Percentiles rank a stretch among this genome's conserved stretches.
Evolutionary conservation across 2,113 vertebrate species (phyloP).

Genomic region (Paratilapia polleni): DNA sequence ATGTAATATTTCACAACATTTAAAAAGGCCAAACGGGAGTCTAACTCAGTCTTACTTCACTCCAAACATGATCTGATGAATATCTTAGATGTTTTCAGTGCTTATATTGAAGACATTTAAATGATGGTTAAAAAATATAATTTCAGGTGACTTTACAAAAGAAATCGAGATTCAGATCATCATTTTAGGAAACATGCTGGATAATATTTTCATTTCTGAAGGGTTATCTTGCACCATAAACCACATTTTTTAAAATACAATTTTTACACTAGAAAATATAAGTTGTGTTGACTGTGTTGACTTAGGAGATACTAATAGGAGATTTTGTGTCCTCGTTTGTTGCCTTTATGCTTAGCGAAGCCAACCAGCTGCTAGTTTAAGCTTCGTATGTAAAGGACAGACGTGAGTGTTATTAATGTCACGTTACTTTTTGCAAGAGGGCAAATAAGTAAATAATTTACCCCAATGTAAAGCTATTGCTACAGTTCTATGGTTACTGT

Average conservation of each 20-base stretch:
- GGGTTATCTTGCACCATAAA: background rate
- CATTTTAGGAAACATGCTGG: fast-evolving
- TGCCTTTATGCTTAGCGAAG: too few species aligned
- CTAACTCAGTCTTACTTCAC: background rate
- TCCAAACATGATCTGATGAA: background rate
- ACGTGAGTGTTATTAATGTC: too few species aligned
- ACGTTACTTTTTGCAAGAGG: too few species aligned
- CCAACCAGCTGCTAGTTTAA: too few species aligned
- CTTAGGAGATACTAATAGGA: background rate
- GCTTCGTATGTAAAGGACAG: too few species aligned
- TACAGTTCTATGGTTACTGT: too few species aligned
- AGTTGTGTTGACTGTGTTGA: background rate
- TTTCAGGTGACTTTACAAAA: fast-evolving
- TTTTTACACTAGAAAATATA: background rate
- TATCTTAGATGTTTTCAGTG: background rate
- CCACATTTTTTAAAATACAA: background rate
- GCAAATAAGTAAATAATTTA: too few species aligned
- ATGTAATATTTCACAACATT: conserved; percentile 18
- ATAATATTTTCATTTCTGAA: background rate
- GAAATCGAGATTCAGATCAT: background rate
- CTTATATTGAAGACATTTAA: too few species aligned
- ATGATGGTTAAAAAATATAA: background rate
- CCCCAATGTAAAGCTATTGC: too few species aligned
- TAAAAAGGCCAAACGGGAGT: conserved; percentile 23
- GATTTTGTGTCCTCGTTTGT: too few species aligned